These are phyloP conservation scores for Chitala chitala DNA, from an alignment of 2,113 vertebrate species.

Conservation along the genomic window DNA sequence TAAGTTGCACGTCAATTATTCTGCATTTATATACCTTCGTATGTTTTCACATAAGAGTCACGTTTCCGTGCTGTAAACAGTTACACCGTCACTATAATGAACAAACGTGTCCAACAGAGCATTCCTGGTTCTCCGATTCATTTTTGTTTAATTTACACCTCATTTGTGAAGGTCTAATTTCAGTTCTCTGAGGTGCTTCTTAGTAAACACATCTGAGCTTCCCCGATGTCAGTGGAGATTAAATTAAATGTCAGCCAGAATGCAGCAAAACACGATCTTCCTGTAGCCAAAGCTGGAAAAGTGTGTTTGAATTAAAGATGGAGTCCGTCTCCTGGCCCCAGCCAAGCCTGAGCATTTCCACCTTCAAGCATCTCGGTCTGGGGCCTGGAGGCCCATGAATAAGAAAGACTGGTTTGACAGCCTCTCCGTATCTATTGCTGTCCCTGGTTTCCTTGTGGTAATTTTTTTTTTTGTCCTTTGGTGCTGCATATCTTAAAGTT, in stretches of 20 bases:
- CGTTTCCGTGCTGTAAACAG: too few species aligned
- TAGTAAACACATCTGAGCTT: not conserved
- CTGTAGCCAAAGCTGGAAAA: not conserved
- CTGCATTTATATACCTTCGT: too few species aligned
- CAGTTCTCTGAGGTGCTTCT: not conserved
- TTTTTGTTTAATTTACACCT: constrained; percentile 2
- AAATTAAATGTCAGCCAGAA: not conserved
- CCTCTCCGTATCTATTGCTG: not conserved
- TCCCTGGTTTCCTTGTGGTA: not conserved
- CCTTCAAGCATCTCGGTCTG: not conserved
- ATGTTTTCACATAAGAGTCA: too few species aligned
- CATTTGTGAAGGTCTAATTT: not conserved
- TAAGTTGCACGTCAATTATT: not conserved
- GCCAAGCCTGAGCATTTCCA: too few species aligned
- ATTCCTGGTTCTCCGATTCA: not conserved
- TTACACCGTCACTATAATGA: too few species aligned
- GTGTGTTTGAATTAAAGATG: not conserved
- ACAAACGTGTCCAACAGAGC: too few species aligned
- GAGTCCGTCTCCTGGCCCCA: not conserved
- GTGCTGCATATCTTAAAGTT: too few species aligned
- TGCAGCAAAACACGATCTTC: not conserved
- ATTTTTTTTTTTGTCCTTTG: too few species aligned
- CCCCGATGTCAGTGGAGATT: not conserved
- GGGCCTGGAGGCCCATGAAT: not conserved
- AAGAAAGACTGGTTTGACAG: not conserved